Evolutionary conservation across 2,888 invertebrate species (phyloP).

Genomic region (Apamea sordens): DNA sequence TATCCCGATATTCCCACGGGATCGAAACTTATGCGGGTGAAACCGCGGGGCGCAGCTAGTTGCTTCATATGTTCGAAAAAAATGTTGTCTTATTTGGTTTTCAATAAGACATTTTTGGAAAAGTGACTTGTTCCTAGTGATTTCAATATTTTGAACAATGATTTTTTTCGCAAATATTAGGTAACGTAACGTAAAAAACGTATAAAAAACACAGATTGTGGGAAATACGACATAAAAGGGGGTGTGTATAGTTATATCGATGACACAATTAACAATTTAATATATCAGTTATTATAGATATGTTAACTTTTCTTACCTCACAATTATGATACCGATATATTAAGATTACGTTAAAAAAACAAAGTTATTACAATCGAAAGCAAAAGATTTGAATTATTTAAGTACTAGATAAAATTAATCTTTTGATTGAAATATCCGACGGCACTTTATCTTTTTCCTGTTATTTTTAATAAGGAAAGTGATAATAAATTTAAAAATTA

Average conservation of each 20-base stretch:
- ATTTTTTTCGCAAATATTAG: not conserved
- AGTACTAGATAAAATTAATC: slow-evolving; percentile 42
- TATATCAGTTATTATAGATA: slow-evolving; percentile 24
- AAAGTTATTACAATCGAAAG: slow-evolving; percentile 11
- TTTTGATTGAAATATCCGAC: slow-evolving; percentile 22
- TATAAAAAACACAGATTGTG: slow-evolving; percentile 1
- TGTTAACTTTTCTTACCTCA: slow-evolving; percentile 25
- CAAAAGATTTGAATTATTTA: slow-evolving; percentile 17
- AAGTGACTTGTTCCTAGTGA: not conserved
- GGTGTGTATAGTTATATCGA: slow-evolving; percentile 38
- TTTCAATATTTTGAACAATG: not conserved
- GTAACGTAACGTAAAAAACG: no score
- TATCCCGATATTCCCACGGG: no score
- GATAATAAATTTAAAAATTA: slow-evolving; percentile 10
- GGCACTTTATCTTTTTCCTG: slow-evolving; percentile 20
- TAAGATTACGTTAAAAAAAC: slow-evolving; percentile 25
- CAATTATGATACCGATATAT: slow-evolving; percentile 10
- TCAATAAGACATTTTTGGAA: not conserved
- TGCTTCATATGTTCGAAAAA: no score
- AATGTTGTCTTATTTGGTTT: no score
- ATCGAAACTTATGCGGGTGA: no score
- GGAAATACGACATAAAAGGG: slow-evolving; percentile 22
- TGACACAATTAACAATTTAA: slow-evolving; percentile 22
- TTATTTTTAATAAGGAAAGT: slow-evolving; percentile 30
- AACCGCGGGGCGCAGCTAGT: no score